phyloP scores from a whole-genome alignment of 2,888 invertebrate species.

The Troilus luridus region DNA sequence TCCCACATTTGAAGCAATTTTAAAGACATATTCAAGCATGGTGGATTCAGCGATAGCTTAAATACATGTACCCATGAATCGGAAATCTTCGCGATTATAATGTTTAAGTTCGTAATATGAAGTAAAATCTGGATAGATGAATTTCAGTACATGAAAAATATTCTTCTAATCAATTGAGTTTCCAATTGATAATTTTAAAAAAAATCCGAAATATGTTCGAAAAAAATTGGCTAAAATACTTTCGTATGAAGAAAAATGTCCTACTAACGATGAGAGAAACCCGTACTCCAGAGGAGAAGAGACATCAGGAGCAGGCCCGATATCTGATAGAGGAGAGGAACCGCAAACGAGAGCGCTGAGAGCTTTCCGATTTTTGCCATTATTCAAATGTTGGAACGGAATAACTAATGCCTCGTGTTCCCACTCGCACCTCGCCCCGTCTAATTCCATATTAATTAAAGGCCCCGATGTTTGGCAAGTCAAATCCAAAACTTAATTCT shows the following conservation, averaged over 20 bases:
- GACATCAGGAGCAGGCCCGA: not conserved
- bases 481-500: conserved; percentile 18
- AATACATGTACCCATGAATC: no score
- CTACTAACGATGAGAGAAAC: not conserved
- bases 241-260: not conserved
- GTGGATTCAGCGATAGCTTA: no score
- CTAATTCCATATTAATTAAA: conserved; percentile 37
- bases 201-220: no score
- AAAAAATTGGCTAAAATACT: no score
- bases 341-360: conserved; percentile 5
- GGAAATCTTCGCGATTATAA: no score
- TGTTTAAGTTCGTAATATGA: no score
- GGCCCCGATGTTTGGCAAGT: conserved; percentile 28
- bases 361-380: conserved; percentile 32
- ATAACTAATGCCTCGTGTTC: not conserved
- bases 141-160: no score
- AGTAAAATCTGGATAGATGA: no score
- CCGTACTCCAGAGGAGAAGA: not conserved
- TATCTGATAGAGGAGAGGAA: not conserved
- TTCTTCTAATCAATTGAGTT: no score
- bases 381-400: not conserved
- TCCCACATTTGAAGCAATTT: no score
- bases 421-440: not conserved
- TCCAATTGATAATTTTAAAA: no score
- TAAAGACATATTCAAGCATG: no score